These are phyloP conservation scores for Erpobdella octoculata DNA, from an alignment of 2,888 invertebrate genomes.

Conservation along the genomic window DNA sequence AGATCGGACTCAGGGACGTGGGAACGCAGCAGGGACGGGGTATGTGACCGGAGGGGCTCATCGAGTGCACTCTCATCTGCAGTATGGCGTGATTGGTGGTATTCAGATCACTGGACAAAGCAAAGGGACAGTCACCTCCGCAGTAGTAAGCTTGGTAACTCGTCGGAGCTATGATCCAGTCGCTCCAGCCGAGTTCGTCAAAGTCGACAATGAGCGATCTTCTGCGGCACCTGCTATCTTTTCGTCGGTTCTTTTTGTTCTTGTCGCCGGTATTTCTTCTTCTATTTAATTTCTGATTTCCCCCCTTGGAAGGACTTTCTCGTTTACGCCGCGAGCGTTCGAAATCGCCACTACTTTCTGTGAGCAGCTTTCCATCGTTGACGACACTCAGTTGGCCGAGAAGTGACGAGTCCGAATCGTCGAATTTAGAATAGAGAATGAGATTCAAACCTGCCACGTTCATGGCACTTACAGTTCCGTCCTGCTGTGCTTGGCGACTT, in stretches of 20 bases:
- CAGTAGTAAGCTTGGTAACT: conserved; percentile 95
- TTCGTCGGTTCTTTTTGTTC: background rate
- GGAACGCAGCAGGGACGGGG: conserved; percentile 96
- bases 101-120: conserved; percentile 85
- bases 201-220: conserved; percentile 89
- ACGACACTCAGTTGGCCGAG: no score
- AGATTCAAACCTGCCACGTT: no score
- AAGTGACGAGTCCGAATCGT: no score
- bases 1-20: conserved; percentile 82
- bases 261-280: no score
- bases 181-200: conserved; percentile 90
- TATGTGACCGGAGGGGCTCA: conserved; percentile 61
- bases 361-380: no score
- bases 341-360: no score
- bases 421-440: no score
- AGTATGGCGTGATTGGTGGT: conserved; percentile 98
- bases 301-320: no score
- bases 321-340: no score
- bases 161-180: conserved; percentile 95
- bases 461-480: no score
- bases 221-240: conserved; percentile 64
- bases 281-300: no score
- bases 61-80: conserved; percentile 36
- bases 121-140: conserved; percentile 88
- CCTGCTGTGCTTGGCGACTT: no score